These are phyloP conservation scores for Fregata magnificens DNA, from an alignment of 2,113 vertebrate genomes.

Conservation along the genomic window DNA sequence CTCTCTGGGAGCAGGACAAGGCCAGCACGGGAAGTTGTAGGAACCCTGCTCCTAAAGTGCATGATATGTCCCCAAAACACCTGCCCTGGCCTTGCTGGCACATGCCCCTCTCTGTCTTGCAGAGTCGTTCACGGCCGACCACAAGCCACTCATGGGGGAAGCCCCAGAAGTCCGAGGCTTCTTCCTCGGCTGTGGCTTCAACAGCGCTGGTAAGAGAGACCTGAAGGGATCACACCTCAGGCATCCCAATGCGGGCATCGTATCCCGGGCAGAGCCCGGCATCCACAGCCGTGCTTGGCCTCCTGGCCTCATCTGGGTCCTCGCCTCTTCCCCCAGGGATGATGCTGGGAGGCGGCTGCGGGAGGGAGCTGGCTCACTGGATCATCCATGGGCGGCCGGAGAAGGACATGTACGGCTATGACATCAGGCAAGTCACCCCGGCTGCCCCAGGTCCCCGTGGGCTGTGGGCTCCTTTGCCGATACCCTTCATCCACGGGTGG, in stretches of 20 bases:
- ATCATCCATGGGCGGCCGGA: conserved; percentile 88
- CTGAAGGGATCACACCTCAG: background rate
- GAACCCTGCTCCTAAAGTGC: background rate
- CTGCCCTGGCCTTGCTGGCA: background rate
- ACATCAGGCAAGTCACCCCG: conserved; percentile 82
- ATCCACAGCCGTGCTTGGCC: rapidly evolving
- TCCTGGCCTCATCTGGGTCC: background rate
- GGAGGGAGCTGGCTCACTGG: conserved; percentile 93
- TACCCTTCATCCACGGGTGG: background rate
- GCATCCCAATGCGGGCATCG: rapidly evolving
- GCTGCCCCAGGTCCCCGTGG: background rate
- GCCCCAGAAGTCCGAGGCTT: conserved; percentile 92
- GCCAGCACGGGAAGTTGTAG: background rate
- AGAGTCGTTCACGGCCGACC: conserved; percentile 97
- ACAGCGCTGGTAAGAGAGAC: conserved; percentile 87
- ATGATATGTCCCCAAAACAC: rapidly evolving
- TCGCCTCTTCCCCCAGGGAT: conserved; percentile 78
- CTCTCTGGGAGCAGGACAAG: background rate
- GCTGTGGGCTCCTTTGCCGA: rapidly evolving
- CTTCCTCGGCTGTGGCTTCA: conserved; percentile 97
- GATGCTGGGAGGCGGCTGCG: conserved; percentile 97
- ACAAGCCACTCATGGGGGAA: conserved; percentile 96
- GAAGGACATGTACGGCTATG: conserved; percentile 96
- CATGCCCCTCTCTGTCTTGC: background rate
- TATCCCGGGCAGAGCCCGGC: background rate